phyloP scores from a whole-genome alignment of 2,888 invertebrate species.

The Mallateleia sp. region DNA sequence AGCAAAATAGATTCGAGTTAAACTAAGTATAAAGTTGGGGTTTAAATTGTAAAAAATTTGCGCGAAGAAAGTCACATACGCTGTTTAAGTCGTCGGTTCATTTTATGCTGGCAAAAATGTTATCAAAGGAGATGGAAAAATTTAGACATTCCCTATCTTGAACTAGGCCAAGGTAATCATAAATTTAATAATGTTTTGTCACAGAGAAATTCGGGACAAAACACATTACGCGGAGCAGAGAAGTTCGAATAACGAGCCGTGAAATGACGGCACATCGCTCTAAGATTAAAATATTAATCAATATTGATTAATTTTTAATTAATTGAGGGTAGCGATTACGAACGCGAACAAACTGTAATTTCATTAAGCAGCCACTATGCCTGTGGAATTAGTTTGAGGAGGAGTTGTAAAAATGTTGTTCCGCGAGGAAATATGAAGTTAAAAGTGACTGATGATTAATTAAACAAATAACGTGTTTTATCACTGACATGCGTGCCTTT shows the following conservation, averaged over 20 bases:
- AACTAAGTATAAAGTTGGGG: conserved; percentile 36
- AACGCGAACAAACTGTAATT: not conserved
- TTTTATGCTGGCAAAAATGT: conserved; percentile 29
- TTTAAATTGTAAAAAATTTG: not conserved
- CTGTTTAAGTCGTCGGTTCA: conserved; percentile 11
- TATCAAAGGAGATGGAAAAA: conserved; percentile 30
- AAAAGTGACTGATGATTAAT: not conserved
- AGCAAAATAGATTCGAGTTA: conserved; percentile 18
- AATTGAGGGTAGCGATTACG: not conserved
- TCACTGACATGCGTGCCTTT: no score
- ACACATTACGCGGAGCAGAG: conserved; percentile 23
- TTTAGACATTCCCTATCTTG: conserved; percentile 29
- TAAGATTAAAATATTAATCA: conserved; percentile 16
- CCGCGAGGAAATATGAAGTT: not conserved
- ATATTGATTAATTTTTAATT: conserved; percentile 15
- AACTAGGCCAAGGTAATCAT: conserved; percentile 65
- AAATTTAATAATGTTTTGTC: conserved; percentile 63
- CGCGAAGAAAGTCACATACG: no score
- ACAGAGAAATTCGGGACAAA: conserved; percentile 34
- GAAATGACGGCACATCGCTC: not conserved
- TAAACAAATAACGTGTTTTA: not conserved
- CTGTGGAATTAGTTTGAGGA: no score
- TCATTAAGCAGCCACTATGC: no score
- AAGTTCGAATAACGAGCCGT: conserved; percentile 10
- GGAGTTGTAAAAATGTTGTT: not conserved